A percentile compares a stretch with the other conserved stretches of the same genome.
Conservation (phyloP, 2,113 vertebrate species). For the Colossoma macropomum region DNA sequence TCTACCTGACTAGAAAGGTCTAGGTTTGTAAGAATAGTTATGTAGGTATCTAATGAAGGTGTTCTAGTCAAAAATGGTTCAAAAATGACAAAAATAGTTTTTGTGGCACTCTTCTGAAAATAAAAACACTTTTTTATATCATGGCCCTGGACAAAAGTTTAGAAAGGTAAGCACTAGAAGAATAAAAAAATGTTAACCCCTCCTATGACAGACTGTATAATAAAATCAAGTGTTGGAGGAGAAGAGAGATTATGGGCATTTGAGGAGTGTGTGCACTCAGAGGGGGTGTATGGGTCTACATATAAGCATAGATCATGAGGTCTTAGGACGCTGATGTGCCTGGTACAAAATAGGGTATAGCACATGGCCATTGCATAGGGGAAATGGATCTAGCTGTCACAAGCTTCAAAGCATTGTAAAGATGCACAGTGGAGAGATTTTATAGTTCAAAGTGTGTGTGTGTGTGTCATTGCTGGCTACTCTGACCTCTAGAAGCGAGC, state of each 20-base stretch:
- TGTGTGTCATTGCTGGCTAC: neutral
- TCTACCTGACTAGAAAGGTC: too few relatives aligned
- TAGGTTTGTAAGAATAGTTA: too few relatives aligned
- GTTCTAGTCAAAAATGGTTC: too few relatives aligned
- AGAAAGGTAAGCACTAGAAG: too few relatives aligned
- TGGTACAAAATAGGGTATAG: neutral
- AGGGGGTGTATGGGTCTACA: too few relatives aligned
- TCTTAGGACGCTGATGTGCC: neutral
- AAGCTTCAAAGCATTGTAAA: neutral
- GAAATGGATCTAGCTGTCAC: neutral
- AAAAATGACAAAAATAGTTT: too few relatives aligned
- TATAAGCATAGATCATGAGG: neutral
- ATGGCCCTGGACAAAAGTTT: too few relatives aligned
- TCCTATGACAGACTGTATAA: neutral
- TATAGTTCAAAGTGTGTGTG: neutral
- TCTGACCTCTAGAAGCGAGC: slow-evolving; percentile 30
- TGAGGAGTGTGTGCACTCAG: neutral
- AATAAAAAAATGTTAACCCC: too few relatives aligned
- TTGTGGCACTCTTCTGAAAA: too few relatives aligned
- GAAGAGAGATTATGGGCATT: slow-evolving; percentile 6
- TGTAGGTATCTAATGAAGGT: too few relatives aligned
- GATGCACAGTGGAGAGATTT: neutral
- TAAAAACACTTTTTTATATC: too few relatives aligned
- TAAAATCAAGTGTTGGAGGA: slow-evolving; percentile 22
- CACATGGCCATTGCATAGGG: neutral